These are phyloP conservation scores for Argyra leucocephala DNA, from an alignment of 2,888 invertebrate genomes.

Conservation along the genomic window DNA sequence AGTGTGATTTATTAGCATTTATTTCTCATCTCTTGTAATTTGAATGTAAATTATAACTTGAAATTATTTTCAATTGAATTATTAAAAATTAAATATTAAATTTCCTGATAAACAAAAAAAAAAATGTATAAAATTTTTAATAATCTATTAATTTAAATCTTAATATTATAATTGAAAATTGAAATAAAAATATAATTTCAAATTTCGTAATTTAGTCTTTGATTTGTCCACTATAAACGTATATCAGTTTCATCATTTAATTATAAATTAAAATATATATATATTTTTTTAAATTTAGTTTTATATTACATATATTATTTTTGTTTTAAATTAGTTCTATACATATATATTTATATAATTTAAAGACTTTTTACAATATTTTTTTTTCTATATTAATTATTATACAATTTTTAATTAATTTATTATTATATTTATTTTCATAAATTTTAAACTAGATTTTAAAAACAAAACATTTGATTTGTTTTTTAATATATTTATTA, in stretches of 20 bases:
- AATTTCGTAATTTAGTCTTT: slow-evolving; percentile 19
- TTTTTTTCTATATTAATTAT: slow-evolving; percentile 11
- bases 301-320: slow-evolving; percentile 17
- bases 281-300: slow-evolving; percentile 15
- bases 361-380: slow-evolving; percentile 13
- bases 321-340: slow-evolving; percentile 17
- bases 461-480: neutral
- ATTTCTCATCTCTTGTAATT: no score
- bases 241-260: slow-evolving; percentile 17
- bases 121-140: no score
- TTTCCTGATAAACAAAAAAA: no score
- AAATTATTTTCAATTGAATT: no score
- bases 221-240: slow-evolving; percentile 24
- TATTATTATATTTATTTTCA: slow-evolving; percentile 23
- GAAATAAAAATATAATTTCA: no score
- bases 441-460: slow-evolving; percentile 9
- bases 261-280: neutral
- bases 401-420: slow-evolving; percentile 8
- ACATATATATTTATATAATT: slow-evolving; percentile 17
- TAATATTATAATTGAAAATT: no score
- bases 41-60: no score
- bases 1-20: no score
- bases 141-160: neutral
- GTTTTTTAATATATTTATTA: neutral
- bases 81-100: no score